Evolutionary conservation across 1,140 invertebrate genomes (phyloP), one percentile per base, ranked within the genome.

Genomic region (Pygmarrhopalites habei): DNA sequence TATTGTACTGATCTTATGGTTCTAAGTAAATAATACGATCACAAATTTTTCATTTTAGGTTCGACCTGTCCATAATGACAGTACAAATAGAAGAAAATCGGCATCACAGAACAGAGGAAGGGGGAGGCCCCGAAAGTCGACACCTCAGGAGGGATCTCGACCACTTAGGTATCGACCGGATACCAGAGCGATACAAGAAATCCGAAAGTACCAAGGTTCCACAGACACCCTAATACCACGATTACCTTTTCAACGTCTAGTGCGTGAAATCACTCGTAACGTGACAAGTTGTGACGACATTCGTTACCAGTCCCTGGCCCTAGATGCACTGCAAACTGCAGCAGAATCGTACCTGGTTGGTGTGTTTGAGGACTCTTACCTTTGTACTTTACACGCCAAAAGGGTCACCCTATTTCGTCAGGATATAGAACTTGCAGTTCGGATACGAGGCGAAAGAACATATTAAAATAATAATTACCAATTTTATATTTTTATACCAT

Each of bases 221-320:
- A 82, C 80, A 28, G 81, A 83, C 68, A 72, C 82, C 64, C 69
- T 82, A 53, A 81, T 82, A 69, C 76, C 79, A 57, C 82, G 81
- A 69, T 63, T 81, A 51, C 81, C 81, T 10, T 82, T 82, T 74
- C 80, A 82, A 65, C 73, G 81, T 59, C 71, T 82, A 51, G 81
- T 82, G 4, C 71, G 80, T 70, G 81, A 82, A 72, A 80, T 82
- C 67, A 78, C 80, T 28, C 49, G 35, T n/a, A 79, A 82, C 69
- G 79, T 81, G 67, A 4, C 10, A 3, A 52, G 23, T 17, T 41
- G 12, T 41, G 81, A 80, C 47, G 81, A 81, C 72, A 72, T 81
- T 30, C 75, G 80, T 62, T 82, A 81, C 73, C 80, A 82, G 71
- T 76, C 76, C 68, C 74, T 77, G 28, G 80, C 80, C 56, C 75